A percentile compares a stretch with the other conserved stretches of the same genome.
Conservation (phyloP, 2,888 invertebrate genomes). For the Onthophagus sagittarius region DNA sequence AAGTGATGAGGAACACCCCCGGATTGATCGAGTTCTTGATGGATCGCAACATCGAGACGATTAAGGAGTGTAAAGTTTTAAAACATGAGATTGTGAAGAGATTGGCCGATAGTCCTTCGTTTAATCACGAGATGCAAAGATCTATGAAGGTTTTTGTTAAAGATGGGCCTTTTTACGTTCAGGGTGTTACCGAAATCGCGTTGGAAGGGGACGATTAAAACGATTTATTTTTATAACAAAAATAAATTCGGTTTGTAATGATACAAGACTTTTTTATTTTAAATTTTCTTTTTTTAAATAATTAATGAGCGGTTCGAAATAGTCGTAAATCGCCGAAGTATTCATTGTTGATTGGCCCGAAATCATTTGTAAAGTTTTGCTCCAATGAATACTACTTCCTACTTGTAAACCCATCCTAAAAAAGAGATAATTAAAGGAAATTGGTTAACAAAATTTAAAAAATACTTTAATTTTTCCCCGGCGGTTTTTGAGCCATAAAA, state of each 20-base stretch:
- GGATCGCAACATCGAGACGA: constrained; percentile 65
- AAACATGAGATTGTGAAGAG: constrained; percentile 71
- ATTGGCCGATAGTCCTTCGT: constrained; percentile 55
- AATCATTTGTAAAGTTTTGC: constrained; percentile 56
- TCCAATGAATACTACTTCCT: constrained; percentile 54
- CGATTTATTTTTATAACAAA: background rate
- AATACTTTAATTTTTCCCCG: constrained; percentile 53
- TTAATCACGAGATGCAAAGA: constrained; percentile 58
- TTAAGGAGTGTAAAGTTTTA: constrained; percentile 67
- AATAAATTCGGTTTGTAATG: no score
- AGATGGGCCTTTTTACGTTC: constrained; percentile 76
- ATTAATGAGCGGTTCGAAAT: constrained; percentile 55
- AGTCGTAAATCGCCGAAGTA: constrained; percentile 54
- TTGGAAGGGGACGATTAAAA: constrained; percentile 57
- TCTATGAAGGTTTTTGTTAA: constrained; percentile 66
- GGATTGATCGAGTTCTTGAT: constrained; percentile 76
- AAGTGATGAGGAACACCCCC: constrained; percentile 65
- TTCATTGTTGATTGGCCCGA: constrained; percentile 56
- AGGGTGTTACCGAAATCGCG: constrained; percentile 68
- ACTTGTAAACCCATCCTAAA: constrained; percentile 51
- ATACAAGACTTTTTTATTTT: constrained; percentile 29
- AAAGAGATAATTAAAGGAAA: constrained; percentile 27
- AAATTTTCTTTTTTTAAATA: constrained; percentile 53
- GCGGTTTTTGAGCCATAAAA: constrained; percentile 35
- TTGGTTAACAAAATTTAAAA: background rate